A percentile compares a stretch with the other conserved stretches of the same genome.
These are phyloP conservation scores for Neria commutata DNA, from an alignment of 2,888 invertebrate species.

Conservation along the genomic window DNA sequence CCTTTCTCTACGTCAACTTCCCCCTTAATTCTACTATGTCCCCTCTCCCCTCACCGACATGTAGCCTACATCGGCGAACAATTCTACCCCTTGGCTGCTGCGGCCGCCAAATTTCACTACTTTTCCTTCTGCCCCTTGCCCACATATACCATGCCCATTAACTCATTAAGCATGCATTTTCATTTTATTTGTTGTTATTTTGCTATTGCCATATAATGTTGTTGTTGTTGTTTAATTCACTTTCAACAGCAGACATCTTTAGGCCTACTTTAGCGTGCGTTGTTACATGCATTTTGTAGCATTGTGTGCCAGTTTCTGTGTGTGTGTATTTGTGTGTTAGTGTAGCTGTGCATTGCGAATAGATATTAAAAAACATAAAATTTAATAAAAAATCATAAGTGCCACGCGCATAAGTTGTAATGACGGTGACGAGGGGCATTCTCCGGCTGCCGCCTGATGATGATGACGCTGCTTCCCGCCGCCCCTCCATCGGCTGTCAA, in stretches of 20 bases:
- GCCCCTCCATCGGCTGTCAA: not conserved
- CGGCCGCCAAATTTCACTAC: no score
- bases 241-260: no score
- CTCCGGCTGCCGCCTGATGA: no score
- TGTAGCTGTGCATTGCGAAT: not conserved
- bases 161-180: no score
- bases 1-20: no score
- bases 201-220: not conserved
- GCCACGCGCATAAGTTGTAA: not conserved
- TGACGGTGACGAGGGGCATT: no score
- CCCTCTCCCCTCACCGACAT: no score
- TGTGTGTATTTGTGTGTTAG: not conserved
- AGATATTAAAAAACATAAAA: constrained; percentile 1
- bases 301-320: not conserved
- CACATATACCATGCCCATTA: no score
- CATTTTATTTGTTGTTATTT: not conserved
- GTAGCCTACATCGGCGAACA: no score
- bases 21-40: no score
- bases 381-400: constrained; percentile 1
- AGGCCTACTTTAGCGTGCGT: constrained; percentile 3
- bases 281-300: not conserved
- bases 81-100: no score
- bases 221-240: constrained; percentile 1
- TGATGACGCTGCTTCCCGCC: not conserved
- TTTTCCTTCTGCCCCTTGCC: no score